Evolutionary conservation across 1,140 invertebrate species (phyloP), one percentile per base, ranked within the genome.

Genomic region (Rhyacophila brunnea): DNA sequence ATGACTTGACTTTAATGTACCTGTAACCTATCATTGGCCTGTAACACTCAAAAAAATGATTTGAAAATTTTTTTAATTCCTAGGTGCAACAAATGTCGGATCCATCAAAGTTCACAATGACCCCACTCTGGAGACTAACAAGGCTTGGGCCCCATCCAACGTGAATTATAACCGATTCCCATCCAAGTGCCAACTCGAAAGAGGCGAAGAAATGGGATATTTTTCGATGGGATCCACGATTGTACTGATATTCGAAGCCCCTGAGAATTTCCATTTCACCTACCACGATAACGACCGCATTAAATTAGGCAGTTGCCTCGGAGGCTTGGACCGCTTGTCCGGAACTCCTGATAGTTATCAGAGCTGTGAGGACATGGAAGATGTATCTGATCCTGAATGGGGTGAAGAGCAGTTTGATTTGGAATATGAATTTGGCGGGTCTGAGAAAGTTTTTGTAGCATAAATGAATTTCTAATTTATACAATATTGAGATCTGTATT

Each of bases 191-290:
- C 65, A 68, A 9, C 64, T 88, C 3, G 73, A 74, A 32, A 97
- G 93, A 72, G 96, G 95, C 0, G 88, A 96, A 65, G 78, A 90
- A 34, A 90, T 99, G 68, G 96, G 97, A 0, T 94, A 99, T 75
- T 99, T 99, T 70, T 90, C 97, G 69, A 89, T 99, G 79, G 97
- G 97, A 9, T 99, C 96, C 17, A 98, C 96, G 0, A 90, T 99
- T 55, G 96, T 99, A 1, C 73, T 99, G 1, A 78, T 99, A 2
- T 99, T 99, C 74, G 96, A 99, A 80, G 97, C 95, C 15, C 96
- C 96, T 0, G 84, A 84, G 67, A 82, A 89, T 67, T 93, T 95
- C 58, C 73, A 85, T 52, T 78, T 79, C 62, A 71, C 74, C 0
- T 69, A 73, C 46, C 60, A 61, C 0, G 64, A 72, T 5, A 74